A percentile compares a stretch with the other conserved stretches of the same genome.
These are phyloP conservation scores for Euspilapteryx auroguttella DNA, from an alignment of 2,888 invertebrate genomes.

Conservation along the genomic window DNA sequence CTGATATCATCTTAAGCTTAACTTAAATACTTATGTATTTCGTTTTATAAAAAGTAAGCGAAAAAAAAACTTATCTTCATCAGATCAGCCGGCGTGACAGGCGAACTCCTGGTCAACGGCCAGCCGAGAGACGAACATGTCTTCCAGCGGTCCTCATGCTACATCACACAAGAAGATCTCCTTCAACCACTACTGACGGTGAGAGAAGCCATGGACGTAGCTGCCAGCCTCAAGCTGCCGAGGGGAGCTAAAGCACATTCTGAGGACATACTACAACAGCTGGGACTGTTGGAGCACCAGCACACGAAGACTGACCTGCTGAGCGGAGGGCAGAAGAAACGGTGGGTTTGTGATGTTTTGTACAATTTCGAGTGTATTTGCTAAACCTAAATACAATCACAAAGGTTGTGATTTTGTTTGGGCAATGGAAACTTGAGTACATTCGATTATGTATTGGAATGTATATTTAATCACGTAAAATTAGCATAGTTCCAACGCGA, in stretches of 20 bases:
- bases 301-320: constrained; percentile 63
- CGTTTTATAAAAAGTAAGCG: no score
- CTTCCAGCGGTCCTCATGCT: constrained; percentile 74
- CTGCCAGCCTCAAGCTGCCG: constrained; percentile 74
- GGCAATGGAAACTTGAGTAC: no score
- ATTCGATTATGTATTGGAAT: no score
- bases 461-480: no score
- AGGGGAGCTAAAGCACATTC: constrained; percentile 40
- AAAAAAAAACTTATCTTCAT: no score
- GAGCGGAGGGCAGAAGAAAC: constrained; percentile 81
- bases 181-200: constrained; percentile 75
- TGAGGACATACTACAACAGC: constrained; percentile 61
- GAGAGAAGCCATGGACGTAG: constrained; percentile 75
- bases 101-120: constrained; percentile 70
- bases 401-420: no score
- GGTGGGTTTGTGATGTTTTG: no score
- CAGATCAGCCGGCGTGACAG: constrained; percentile 68
- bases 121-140: constrained; percentile 62
- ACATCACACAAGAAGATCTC: constrained; percentile 79
- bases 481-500: no score
- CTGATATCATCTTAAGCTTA: no score
- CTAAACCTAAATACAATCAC: no score
- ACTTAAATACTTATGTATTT: no score
- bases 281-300: constrained; percentile 65
- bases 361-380: no score